A percentile compares a stretch with the other conserved stretches of the same genome.
Evolutionary conservation across 2,797 vertebrate species (phyloP).

Genomic region (Melanotaenia parkinsoni): DNA sequence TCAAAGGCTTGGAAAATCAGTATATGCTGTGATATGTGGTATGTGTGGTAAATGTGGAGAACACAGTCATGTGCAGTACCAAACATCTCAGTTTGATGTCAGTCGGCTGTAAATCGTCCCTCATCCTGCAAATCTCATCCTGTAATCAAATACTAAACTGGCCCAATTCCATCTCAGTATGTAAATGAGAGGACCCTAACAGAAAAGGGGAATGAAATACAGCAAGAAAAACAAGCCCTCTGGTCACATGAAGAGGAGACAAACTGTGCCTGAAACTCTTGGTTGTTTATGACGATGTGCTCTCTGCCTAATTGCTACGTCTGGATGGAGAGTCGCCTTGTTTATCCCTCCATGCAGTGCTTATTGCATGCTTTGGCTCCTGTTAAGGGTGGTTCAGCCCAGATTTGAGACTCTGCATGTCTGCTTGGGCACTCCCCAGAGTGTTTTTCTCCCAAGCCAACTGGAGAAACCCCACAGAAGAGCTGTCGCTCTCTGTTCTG

Average conservation of each 20-base stretch:
- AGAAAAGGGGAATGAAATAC: constrained; percentile 40
- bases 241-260: constrained; percentile 42
- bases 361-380: constrained; percentile 79
- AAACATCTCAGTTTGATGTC: background rate
- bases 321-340: constrained; percentile 70
- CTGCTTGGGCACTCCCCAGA: constrained; percentile 56
- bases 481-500: constrained; percentile 51
- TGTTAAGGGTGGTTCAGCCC: constrained; percentile 65
- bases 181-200: constrained; percentile 53
- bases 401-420: constrained; percentile 54
- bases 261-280: constrained; percentile 46
- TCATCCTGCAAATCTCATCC: constrained; percentile 25
- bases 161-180: constrained; percentile 34
- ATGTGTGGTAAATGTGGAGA: constrained; percentile 8
- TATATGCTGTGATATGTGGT: background rate
- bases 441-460: constrained; percentile 50
- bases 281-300: constrained; percentile 68
- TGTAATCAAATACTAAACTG: constrained; percentile 40
- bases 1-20: constrained; percentile 25
- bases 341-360: constrained; percentile 65
- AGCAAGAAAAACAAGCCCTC: constrained; percentile 41
- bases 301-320: constrained; percentile 73
- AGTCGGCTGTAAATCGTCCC: constrained; percentile 6
- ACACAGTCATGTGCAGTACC: constrained; percentile 8
- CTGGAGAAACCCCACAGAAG: constrained; percentile 55